Base-by-base conservation (phyloP, 2,797 vertebrate species). In the Enteromius unitaeniatus region DNA sequence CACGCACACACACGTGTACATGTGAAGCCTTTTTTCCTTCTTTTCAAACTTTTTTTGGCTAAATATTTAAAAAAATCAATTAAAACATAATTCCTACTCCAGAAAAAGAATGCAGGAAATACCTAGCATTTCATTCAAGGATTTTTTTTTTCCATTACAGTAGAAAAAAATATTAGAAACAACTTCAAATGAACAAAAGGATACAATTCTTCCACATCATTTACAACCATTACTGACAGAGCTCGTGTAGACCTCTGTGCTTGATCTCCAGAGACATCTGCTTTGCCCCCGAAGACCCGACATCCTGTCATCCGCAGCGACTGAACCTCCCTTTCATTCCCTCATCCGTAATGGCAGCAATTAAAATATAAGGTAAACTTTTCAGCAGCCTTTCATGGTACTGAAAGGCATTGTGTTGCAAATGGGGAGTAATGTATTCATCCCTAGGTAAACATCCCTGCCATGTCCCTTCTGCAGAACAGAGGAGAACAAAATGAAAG, bases 401-500 rank as follows among this genome's bases (percentile, higher is more conserved):
- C 89, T 93, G 88, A 93, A 94, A 93, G 93, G 93, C 90, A 91
- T 88, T 89, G 90, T 91, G 91, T 90, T 88, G 91, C 91, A 94
- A 94, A 94, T 92, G 83, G 90, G 89, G 93, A 93, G 93, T 95
- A 94, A 94, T 93, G 92, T 94, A 93, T 94, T 95, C 93, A 96
- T 96, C 94, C 93, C 90, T 86, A 94, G 93, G 93, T 95, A 95
- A 95, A 95, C 94, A 95, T 90, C 90, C 91, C 91, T 93, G 89
- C 92, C 93, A 92, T 93, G 92, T 94, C 91, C 92, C 92, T 91
- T 94, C 89, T 92, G 93, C 94, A 94, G 93, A 95, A 95, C 92
- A 73, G 91, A 89, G 77, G 88, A 79, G 90, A 94, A 94, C 93
- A 95, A 95, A 95, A 95, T 94, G 92, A 93, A 95, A 94, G 93